These are phyloP conservation scores for Fregetta grallaria DNA, from an alignment of 2,113 vertebrate genomes.

Conservation along the genomic window DNA sequence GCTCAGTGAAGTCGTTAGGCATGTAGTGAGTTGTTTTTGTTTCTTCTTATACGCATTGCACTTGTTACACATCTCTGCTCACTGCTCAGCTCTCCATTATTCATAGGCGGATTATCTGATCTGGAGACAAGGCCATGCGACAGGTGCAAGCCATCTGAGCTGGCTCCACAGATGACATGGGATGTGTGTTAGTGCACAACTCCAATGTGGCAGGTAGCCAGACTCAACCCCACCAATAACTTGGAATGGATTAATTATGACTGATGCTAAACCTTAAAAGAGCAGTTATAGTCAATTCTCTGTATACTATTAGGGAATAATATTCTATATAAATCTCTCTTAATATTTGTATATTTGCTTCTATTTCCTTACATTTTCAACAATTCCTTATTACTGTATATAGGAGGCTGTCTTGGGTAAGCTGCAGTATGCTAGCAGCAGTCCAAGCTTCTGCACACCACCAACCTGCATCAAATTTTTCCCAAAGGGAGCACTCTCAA, in stretches of 20 bases:
- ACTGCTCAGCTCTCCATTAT: neutral
- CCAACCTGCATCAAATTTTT: neutral
- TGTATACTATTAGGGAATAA: neutral
- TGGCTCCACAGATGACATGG: neutral
- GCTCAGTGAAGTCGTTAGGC: neutral
- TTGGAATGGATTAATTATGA: neutral
- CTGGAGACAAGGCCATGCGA: fast-evolving
- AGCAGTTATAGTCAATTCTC: neutral
- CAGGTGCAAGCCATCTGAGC: neutral
- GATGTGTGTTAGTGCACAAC: neutral
- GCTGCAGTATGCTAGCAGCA: neutral
- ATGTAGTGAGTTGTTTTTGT: neutral
- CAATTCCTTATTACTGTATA: neutral
- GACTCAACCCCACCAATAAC: neutral
- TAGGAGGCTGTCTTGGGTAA: neutral
- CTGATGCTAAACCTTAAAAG: neutral
- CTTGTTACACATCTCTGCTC: neutral
- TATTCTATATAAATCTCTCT: neutral
- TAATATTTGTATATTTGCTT: neutral
- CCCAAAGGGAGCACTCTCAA: neutral
- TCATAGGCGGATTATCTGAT: neutral
- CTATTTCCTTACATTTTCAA: neutral
- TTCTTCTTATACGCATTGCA: neutral
- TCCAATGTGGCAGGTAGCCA: neutral
- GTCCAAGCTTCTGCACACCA: neutral